Base-by-base conservation (phyloP, 2,888 invertebrate species). In the Mylabris sibirica region DNA sequence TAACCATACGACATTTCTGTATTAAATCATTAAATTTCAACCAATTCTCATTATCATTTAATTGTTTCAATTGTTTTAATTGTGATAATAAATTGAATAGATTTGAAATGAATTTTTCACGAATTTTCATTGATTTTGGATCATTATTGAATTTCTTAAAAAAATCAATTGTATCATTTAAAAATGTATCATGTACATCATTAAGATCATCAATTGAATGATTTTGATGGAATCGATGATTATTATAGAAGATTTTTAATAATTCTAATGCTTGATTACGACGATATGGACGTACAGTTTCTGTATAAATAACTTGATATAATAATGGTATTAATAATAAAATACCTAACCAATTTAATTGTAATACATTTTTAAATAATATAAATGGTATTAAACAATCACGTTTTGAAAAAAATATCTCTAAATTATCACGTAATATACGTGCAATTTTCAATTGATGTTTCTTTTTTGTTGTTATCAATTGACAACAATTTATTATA, bases 251-350 rank as follows among this genome's bases (percentile, higher is more conserved):
- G 3, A 89, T 85, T n/a, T 86, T 85, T 60, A 93, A 80, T 68
- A 93, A 83, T 77, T 92, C 91, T 1, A 91, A 77, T 0, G 91
- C 91, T 84, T 93, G 92, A 71, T 88, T 89, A 59, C 90, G 87
- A 26, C 91, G 86, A 77, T 90, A 93, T 35, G 90, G 89, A 70
- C 92, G 86, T 2, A 91, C 88, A 22, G 87, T 86, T 20, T 84
- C 81, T 65, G 88, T 87, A 70, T 93, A 90, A 64, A 90, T 86
- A 77, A 89, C 89, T 26, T 88, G 85, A n/a, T 89, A 85, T 63
- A 92, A 80, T 63, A 88, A 78, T 0, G 88, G 87, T 3, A 89
- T 85, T 62, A 94, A 84, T 59, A 86, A 83, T 83, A 89, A 89
- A 74, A 87, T 90, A 5, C 90, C 91, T 49, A 85, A 84, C 93